Conservation (phyloP, 1,140 invertebrate genomes). For the Drosophila erecta region DNA sequence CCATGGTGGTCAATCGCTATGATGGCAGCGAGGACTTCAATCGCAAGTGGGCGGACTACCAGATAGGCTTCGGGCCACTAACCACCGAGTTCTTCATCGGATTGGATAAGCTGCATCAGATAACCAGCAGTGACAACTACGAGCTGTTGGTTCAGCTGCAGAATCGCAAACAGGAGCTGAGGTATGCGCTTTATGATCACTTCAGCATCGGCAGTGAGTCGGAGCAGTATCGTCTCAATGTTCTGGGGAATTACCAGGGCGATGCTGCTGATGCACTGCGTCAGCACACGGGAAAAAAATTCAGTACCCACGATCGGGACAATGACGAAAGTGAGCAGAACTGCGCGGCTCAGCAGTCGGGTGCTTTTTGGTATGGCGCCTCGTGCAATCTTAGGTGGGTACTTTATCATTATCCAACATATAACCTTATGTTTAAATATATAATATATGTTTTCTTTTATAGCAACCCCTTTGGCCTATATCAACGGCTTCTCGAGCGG, state of each 20-base stretch:
- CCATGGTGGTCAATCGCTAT: constrained; percentile 44
- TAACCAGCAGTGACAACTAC: constrained; percentile 57
- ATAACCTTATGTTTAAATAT: too few relatives aligned
- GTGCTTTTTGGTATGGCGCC: constrained; percentile 66
- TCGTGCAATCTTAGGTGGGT: constrained; percentile 57
- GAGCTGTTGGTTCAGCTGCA: constrained; percentile 62
- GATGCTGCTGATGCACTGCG: constrained; percentile 64
- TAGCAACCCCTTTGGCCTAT: constrained; percentile 69
- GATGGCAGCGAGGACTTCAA: constrained; percentile 65
- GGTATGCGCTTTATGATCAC: constrained; percentile 66
- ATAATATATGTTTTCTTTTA: too few relatives aligned
- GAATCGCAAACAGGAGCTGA: constrained; percentile 55
- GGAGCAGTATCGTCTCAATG: constrained; percentile 62
- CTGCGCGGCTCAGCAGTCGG: constrained; percentile 59
- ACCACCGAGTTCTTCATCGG: constrained; percentile 66
- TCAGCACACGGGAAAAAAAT: constrained; percentile 63
- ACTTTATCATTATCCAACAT: background rate
- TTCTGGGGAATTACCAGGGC: constrained; percentile 58
- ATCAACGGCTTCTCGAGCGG: constrained; percentile 54
- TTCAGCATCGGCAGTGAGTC: constrained; percentile 64
- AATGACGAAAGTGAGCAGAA: constrained; percentile 65
- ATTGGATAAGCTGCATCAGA: constrained; percentile 59
- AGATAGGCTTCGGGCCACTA: constrained; percentile 55
- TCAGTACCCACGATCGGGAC: constrained; percentile 58
- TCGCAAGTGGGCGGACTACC: constrained; percentile 65